Evolutionary conservation across 1,140 invertebrate species (phyloP).

Genomic region (Papilio polytes): DNA sequence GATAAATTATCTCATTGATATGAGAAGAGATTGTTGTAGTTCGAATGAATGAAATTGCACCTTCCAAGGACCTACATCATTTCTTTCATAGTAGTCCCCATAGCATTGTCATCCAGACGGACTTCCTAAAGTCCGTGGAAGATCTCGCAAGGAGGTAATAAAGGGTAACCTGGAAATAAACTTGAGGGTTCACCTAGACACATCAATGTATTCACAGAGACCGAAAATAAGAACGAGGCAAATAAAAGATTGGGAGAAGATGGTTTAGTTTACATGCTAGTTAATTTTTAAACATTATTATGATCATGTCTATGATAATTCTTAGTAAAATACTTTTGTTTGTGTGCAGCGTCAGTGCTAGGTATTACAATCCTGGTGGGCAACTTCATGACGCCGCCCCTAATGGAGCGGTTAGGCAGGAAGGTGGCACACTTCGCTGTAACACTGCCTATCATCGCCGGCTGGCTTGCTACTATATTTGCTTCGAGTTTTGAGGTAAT

Average conservation of each 20-base stretch:
- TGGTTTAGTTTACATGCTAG: too few species aligned
- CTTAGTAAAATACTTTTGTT: not conserved
- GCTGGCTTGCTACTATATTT: conserved; percentile 61
- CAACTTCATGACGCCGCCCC: conserved; percentile 56
- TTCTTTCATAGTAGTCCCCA: too few species aligned
- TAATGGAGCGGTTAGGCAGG: conserved; percentile 63
- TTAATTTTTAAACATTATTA: not conserved
- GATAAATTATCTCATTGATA: not conserved
- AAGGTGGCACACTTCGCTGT: conserved; percentile 56
- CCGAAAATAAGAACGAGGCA: too few species aligned
- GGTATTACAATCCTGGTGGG: conserved; percentile 60
- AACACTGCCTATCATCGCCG: conserved; percentile 54
- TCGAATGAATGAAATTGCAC: not conserved
- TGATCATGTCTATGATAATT: not conserved
- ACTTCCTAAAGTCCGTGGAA: too few species aligned
- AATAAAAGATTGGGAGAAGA: too few species aligned
- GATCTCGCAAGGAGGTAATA: too few species aligned
- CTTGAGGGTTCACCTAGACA: too few species aligned
- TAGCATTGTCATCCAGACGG: too few species aligned
- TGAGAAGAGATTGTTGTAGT: not conserved
- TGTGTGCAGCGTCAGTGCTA: conserved; percentile 56
- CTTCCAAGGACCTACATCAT: too few species aligned
- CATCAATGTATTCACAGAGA: too few species aligned
- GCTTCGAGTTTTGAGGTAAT: conserved; percentile 59
- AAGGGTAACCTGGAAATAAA: too few species aligned